Conservation (phyloP, 2,113 vertebrate genomes). For the Geococcyx californianus region DNA sequence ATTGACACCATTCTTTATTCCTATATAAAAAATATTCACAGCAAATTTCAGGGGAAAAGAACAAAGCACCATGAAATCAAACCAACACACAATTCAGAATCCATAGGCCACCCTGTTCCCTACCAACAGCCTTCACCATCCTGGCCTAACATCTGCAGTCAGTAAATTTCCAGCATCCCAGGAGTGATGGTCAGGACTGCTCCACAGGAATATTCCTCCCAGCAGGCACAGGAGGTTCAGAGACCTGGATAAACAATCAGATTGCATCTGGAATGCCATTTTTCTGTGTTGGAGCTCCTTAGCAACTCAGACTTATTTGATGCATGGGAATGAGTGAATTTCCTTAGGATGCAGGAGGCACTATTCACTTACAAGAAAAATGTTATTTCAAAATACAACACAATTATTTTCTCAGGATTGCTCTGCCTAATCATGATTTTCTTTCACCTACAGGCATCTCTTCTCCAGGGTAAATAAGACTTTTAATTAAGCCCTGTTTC, state of each 20-base stretch:
- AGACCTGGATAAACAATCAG: not conserved
- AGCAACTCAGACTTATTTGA: not conserved
- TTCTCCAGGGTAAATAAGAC: not conserved
- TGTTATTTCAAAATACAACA: not conserved
- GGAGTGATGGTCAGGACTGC: not conserved
- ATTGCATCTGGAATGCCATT: not conserved
- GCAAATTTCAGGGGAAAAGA: not conserved
- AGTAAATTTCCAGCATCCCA: not conserved
- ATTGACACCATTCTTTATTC: not conserved
- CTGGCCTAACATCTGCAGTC: not conserved
- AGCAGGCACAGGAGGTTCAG: not conserved
- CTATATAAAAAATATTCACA: not conserved
- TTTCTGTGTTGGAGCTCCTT: not conserved
- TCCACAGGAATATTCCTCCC: not conserved
- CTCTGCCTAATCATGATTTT: not conserved
- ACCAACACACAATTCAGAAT: not conserved
- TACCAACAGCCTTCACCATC: not conserved
- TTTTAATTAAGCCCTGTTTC: not conserved
- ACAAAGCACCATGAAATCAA: not conserved
- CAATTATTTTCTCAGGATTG: not conserved
- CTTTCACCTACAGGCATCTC: not conserved
- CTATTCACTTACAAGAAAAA: not conserved
- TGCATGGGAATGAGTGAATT: not conserved
- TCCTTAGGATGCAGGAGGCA: not conserved
- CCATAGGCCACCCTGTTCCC: accelerated